Conservation (phyloP, 2,113 vertebrate genomes). For the Dasyurus viverrinus region DNA sequence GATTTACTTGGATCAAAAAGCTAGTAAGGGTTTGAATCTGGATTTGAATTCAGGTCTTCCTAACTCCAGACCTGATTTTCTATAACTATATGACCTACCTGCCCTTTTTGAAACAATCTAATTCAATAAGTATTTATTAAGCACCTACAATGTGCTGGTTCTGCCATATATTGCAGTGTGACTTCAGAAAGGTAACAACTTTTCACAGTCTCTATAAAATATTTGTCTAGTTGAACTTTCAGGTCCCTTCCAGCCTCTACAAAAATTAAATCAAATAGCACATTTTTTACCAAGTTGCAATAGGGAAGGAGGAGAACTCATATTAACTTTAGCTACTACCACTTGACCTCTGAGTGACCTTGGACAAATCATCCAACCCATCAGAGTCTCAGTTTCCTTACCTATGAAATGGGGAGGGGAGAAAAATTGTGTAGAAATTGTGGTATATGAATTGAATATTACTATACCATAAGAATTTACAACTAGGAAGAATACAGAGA, state of each 20-base stretch:
- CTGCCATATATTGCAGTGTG: background rate
- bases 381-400: background rate
- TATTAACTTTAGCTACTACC: constrained; percentile 39
- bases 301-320: constrained; percentile 13
- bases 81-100: background rate
- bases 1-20: background rate
- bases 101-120: background rate
- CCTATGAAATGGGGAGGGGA: background rate
- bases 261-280: background rate
- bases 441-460: background rate
- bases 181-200: background rate
- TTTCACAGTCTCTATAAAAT: background rate
- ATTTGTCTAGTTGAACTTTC: background rate
- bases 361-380: background rate
- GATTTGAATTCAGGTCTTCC: background rate
- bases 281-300: constrained; percentile 61
- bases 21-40: background rate
- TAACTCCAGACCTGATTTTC: background rate
- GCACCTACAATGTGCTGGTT: background rate
- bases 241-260: background rate
- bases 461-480: background rate
- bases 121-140: background rate
- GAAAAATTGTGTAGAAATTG: background rate
- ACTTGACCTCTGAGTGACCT: background rate
- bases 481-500: background rate